phyloP scores from a whole-genome alignment of 2,113 vertebrate species.

The Phainopepla nitens region DNA sequence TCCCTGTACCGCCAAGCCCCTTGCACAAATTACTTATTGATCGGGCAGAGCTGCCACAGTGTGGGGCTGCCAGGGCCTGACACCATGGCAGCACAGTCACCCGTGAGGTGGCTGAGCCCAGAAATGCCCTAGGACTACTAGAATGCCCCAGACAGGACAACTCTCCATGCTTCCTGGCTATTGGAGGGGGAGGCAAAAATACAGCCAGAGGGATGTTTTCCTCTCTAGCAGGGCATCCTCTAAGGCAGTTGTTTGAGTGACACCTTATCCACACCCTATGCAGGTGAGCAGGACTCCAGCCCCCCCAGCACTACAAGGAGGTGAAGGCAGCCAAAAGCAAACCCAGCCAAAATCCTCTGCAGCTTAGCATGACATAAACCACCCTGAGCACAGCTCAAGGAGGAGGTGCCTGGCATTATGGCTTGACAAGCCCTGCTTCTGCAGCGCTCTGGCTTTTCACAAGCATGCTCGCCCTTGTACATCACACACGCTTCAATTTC shows the following conservation, averaged over 20 bases:
- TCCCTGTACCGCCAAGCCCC: constrained; percentile 27
- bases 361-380: neutral
- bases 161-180: neutral
- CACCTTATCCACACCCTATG: neutral
- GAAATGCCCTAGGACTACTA: neutral
- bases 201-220: neutral
- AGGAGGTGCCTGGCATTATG: neutral
- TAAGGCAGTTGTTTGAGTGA: neutral
- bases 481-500: neutral
- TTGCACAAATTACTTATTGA: constrained; percentile 68
- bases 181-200: neutral
- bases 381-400: neutral
- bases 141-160: neutral
- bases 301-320: neutral
- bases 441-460: neutral
- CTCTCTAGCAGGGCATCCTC: neutral
- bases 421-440: neutral
- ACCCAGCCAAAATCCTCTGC: neutral
- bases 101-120: rapidly evolving
- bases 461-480: neutral
- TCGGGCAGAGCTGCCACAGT: constrained; percentile 1
- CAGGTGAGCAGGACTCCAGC: neutral
- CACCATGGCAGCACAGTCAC: rapidly evolving
- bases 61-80: neutral
- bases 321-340: neutral